Conservation (phyloP, 2,888 invertebrate genomes). For the Bellardia bayeri region DNA sequence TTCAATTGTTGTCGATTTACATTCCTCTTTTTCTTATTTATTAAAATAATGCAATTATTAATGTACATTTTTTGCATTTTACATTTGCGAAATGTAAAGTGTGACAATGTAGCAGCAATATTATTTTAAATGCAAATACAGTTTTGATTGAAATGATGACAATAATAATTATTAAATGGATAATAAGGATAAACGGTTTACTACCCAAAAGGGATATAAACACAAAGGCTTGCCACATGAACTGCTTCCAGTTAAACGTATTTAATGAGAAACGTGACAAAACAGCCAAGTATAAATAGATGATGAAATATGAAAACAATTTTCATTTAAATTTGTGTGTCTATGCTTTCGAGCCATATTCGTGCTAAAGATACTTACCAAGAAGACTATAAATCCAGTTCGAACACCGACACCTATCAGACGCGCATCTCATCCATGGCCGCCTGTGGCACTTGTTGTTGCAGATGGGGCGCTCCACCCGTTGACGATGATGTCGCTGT, state of each 20-base stretch:
- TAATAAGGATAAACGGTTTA: slow-evolving; percentile 25
- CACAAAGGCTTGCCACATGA: not conserved
- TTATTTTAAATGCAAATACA: not conserved
- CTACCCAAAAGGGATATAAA: not conserved
- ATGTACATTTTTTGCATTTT: not conserved
- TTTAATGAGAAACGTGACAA: slow-evolving; percentile 64
- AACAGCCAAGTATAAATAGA: slow-evolving; percentile 22
- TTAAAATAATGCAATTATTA: not conserved
- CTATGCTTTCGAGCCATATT: not conserved
- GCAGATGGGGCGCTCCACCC: slow-evolving; percentile 82
- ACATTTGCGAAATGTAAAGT: not conserved
- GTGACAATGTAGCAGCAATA: not conserved
- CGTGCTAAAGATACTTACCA: slow-evolving; percentile 78
- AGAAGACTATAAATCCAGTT: slow-evolving; percentile 84
- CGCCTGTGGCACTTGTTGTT: slow-evolving; percentile 90
- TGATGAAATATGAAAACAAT: not conserved
- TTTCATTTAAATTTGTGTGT: not conserved
- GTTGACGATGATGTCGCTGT: slow-evolving; percentile 81
- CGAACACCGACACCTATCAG: slow-evolving; percentile 87
- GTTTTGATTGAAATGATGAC: slow-evolving; percentile 8
- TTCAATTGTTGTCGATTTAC: not conserved
- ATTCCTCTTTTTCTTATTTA: not conserved
- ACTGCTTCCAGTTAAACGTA: not conserved
- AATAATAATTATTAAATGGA: not conserved
- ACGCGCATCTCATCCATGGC: slow-evolving; percentile 96